A percentile compares a stretch with the other conserved stretches of the same genome.
Evolutionary conservation across 1,140 invertebrate species (phyloP).

Genomic region (Lasioglossum albipes): DNA sequence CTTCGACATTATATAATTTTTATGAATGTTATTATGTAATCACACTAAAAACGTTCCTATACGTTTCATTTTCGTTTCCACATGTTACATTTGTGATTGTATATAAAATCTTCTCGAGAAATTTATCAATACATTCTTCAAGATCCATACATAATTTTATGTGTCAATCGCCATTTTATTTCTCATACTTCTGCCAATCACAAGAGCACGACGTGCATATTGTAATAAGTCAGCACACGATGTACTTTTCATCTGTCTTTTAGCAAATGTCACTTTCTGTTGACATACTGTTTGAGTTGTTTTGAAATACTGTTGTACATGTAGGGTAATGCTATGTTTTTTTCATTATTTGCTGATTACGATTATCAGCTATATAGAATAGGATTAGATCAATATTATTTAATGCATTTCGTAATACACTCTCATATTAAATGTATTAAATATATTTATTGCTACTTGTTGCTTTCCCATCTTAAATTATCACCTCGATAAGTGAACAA

Average conservation of each 20-base stretch:
- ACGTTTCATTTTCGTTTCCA: constrained; percentile 48
- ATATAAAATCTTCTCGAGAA: constrained; percentile 50
- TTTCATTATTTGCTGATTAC: constrained; percentile 25
- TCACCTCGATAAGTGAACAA: not conserved
- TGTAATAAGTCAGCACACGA: constrained; percentile 42
- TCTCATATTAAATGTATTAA: constrained; percentile 13
- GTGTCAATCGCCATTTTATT: constrained; percentile 40
- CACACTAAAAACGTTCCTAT: constrained; percentile 56
- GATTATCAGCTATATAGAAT: constrained; percentile 22
- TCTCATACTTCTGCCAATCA: constrained; percentile 49
- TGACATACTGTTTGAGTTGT: constrained; percentile 47
- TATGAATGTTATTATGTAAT: constrained; percentile 57
- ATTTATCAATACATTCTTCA: constrained; percentile 40
- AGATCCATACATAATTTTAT: constrained; percentile 41
- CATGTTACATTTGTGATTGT: constrained; percentile 49
- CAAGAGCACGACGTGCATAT: constrained; percentile 55
- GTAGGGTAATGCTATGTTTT: constrained; percentile 25
- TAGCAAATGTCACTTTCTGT: constrained; percentile 51
- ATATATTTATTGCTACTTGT: constrained; percentile 11
- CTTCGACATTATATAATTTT: constrained; percentile 61
- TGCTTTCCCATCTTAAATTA: constrained; percentile 11
- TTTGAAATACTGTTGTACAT: constrained; percentile 15
- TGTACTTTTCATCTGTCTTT: constrained; percentile 47
- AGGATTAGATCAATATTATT: constrained; percentile 17
- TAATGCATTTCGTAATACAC: constrained; percentile 13